Percentiles rank a stretch among this genome's conserved stretches.
phyloP scores from a whole-genome alignment of 2,113 vertebrate species.

The Gasterosteus nipponicus region DNA sequence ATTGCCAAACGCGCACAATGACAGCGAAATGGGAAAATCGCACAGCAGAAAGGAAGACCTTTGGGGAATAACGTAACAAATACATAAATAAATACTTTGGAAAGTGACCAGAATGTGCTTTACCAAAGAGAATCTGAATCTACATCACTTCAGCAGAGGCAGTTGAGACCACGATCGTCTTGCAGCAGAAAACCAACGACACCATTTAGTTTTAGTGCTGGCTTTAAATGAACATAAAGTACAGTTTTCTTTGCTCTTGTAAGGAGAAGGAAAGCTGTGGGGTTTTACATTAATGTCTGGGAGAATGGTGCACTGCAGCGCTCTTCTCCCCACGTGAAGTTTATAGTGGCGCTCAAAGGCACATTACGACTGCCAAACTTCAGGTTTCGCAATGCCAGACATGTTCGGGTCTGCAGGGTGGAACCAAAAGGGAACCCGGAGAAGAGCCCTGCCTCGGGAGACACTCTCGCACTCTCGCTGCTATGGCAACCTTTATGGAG shows the following conservation, averaged over 20 bases:
- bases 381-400: neutral
- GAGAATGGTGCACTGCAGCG: slow-evolving; percentile 6
- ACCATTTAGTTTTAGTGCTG: slow-evolving; percentile 1
- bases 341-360: slow-evolving; percentile 12
- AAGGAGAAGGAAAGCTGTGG: neutral
- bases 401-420: neutral
- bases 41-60: slow-evolving; percentile 18
- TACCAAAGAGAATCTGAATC: neutral
- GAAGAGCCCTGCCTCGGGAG: slow-evolving; percentile 14
- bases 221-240: slow-evolving; percentile 17
- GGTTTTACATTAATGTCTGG: slow-evolving; percentile 13
- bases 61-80: slow-evolving; percentile 14
- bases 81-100: slow-evolving; percentile 9
- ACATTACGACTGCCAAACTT: neutral
- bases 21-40: slow-evolving; percentile 41
- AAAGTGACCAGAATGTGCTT: slow-evolving; percentile 7
- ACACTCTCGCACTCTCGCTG: slow-evolving; percentile 13
- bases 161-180: neutral
- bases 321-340: neutral
- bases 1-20: slow-evolving; percentile 48
- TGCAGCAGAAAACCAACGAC: slow-evolving; percentile 12
- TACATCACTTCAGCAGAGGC: slow-evolving; percentile 12
- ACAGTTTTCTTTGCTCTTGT: neutral
- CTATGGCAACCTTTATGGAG: slow-evolving; percentile 27
- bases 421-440: slow-evolving; percentile 9